Percentiles rank a stretch among this genome's conserved stretches.
Conservation (phyloP, 2,888 invertebrate genomes). For the Andrena bicolor region DNA sequence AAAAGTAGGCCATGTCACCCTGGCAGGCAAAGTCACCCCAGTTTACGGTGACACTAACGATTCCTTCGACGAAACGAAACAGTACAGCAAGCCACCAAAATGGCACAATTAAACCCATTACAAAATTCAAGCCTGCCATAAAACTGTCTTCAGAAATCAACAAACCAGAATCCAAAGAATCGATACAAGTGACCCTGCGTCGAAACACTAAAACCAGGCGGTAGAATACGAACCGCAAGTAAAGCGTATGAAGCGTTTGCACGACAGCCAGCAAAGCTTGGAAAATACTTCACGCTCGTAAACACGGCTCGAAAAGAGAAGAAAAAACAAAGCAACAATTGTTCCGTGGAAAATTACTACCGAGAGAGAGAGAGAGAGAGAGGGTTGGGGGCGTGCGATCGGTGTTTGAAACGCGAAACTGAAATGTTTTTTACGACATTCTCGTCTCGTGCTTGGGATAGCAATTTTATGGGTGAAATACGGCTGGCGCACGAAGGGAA, state of each 20-base stretch:
- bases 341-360: neutral
- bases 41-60: too few relatives aligned
- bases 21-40: too few relatives aligned
- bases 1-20: too few relatives aligned
- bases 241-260: neutral
- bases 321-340: neutral
- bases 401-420: conserved; percentile 35
- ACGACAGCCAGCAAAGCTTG: neutral
- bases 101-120: too few relatives aligned
- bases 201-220: neutral
- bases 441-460: conserved; percentile 31
- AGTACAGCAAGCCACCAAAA: too few relatives aligned
- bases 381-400: conserved; percentile 2
- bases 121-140: too few relatives aligned
- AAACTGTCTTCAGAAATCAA: too few relatives aligned
- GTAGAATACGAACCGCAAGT: neutral
- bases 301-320: neutral
- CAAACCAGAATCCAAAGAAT: too few relatives aligned
- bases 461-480: conserved; percentile 38
- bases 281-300: neutral
- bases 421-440: conserved; percentile 45
- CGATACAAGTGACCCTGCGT: neutral
- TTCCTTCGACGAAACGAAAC: too few relatives aligned
- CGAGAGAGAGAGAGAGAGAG: neutral
- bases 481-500: conserved; percentile 21